Evolutionary conservation across 2,113 vertebrate species (phyloP), one percentile per base, ranked within the genome.

Genomic region (Acanthochromis polyacanthus): DNA sequence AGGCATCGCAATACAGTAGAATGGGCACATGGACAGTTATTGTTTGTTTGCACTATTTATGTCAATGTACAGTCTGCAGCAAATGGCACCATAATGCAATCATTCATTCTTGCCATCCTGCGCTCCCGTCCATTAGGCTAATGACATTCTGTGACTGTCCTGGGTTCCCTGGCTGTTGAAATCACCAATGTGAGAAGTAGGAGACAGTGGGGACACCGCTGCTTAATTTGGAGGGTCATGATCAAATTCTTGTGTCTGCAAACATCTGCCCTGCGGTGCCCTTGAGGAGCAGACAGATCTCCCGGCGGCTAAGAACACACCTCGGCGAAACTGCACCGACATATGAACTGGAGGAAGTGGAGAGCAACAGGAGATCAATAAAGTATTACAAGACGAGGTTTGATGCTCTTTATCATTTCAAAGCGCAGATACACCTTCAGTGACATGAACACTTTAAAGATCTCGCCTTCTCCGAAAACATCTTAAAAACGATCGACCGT

Each of bases 21-120:
- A 82, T 40, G 72, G 71, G 32, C 69, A 79, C 63, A 74, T 23
- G 74, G 81, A 88, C 88, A 83, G 81, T 86, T 87, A 88, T 87
- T 90, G 79, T 92, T 91, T 88, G 83, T 90, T 91, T 88, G 81
- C 73, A 84, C 90, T 89, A 87, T 90, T 89, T 89, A 91, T 80
- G 84, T 90, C 84, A 85, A 25, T 81, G 82, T 68, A 80, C 71
- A 81, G 81, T 85, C 81, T 80, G 75, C 48, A 8, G 88, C 75
- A 88, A 91, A 89, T 89, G 85, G 83, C 79, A 65, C 72, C 56
- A 1, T 91, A 89, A 90, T 91, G 75, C 73, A 90, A 89, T 91
- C 83, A 90, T 76, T 92, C 88, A 89, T 87, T 82, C 78, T 50
- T 65, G 79, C 88, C 75, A 43, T 85, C 57, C 75, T 48, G 55